A percentile compares a stretch with the other conserved stretches of the same genome.
These are phyloP conservation scores for Microctenopoma steveboyesi DNA, from an alignment of 2,797 vertebrate species.

Conservation along the genomic window DNA sequence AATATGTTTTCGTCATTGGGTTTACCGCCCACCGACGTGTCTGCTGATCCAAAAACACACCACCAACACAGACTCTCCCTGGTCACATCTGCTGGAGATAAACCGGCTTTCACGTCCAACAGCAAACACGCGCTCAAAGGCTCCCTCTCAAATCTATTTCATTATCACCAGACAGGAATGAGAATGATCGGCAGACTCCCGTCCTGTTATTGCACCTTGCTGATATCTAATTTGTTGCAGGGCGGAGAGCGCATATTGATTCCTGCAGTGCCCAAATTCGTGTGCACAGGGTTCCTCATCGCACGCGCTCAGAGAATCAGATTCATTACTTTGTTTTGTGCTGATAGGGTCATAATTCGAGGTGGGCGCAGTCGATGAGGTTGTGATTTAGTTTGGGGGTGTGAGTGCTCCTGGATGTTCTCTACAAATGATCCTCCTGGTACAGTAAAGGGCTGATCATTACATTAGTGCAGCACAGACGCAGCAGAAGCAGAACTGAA, in stretches of 20 bases:
- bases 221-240: conserved; percentile 56
- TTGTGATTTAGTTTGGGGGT: conserved; percentile 52
- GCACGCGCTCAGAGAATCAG: conserved; percentile 28
- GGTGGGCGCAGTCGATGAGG: conserved; percentile 44
- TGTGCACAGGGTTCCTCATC: conserved; percentile 30
- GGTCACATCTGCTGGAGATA: background rate
- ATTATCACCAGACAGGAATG: background rate
- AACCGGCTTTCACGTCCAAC: background rate
- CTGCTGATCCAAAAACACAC: background rate
- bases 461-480: conserved; percentile 1
- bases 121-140: conserved; percentile 17
- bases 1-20: conserved; percentile 27
- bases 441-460: conserved; percentile 19
- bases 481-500: conserved; percentile 7
- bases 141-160: conserved; percentile 34
- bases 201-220: conserved; percentile 43
- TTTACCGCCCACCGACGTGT: conserved; percentile 12
- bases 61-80: background rate
- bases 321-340: conserved; percentile 54
- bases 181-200: conserved; percentile 19
- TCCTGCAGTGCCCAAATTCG: conserved; percentile 39
- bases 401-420: conserved; percentile 35
- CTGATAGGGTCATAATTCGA: conserved; percentile 58
- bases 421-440: conserved; percentile 40
- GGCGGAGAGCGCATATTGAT: conserved; percentile 58